phyloP scores from a whole-genome alignment of 2,888 invertebrate genomes.

The Gandaritis pyraliata region DNA sequence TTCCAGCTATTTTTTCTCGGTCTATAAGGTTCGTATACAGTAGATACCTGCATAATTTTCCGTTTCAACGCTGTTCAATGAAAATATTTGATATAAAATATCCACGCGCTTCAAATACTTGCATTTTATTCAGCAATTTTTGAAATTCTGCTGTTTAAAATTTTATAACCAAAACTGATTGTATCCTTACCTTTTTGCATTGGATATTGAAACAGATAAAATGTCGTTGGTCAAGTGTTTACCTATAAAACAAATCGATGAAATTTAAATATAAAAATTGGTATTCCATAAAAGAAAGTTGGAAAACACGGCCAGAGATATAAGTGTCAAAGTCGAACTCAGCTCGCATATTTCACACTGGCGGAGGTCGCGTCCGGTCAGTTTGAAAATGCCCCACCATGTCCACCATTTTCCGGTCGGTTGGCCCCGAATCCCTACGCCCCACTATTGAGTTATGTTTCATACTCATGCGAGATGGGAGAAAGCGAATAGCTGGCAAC shows the following conservation, averaged over 20 bases:
- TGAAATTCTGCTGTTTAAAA: background rate
- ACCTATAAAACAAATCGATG: background rate
- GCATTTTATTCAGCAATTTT: background rate
- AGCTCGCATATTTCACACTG: slow-evolving; percentile 66
- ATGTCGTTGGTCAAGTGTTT: too few relatives aligned
- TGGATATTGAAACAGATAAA: too few relatives aligned
- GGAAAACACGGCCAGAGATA: slow-evolving; percentile 46
- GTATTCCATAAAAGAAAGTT: slow-evolving; percentile 11
- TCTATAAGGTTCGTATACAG: too few relatives aligned
- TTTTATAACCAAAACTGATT: too few relatives aligned
- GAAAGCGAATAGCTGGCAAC: slow-evolving; percentile 52
- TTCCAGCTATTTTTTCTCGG: too few relatives aligned
- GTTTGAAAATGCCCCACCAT: slow-evolving; percentile 74
- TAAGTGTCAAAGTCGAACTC: slow-evolving; percentile 57
- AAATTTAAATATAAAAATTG: slow-evolving; percentile 10
- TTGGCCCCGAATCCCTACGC: slow-evolving; percentile 68
- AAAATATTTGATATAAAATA: background rate
- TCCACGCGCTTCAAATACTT: background rate
- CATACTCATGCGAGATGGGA: slow-evolving; percentile 59
- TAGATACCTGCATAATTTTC: too few relatives aligned
- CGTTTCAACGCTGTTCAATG: too few relatives aligned
- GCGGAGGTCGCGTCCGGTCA: slow-evolving; percentile 65
- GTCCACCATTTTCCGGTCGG: slow-evolving; percentile 78
- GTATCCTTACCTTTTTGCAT: too few relatives aligned
- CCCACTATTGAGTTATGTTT: slow-evolving; percentile 76